Base-by-base conservation (phyloP, 2,113 vertebrate species). In the Osmerus mordax region DNA sequence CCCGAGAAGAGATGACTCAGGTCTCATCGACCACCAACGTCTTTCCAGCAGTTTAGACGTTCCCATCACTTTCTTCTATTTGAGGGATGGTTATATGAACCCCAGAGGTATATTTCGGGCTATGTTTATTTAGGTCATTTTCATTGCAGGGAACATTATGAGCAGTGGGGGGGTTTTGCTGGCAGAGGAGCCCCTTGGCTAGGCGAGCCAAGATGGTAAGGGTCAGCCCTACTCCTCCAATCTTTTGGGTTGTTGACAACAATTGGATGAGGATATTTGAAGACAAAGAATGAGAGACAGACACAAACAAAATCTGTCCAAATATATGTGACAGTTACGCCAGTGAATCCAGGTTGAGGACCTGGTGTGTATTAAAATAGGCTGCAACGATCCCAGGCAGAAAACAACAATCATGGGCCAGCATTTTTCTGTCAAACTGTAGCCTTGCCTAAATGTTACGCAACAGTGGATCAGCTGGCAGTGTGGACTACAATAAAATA, bases 71-170 rank as follows among this genome's bases (percentile, higher is more conserved):
- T 0, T 12, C 70, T 61, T 74, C 60, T 70, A 71, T 64, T 63
- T 66, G 18, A 7, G 41, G 58, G 19, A 62, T 56, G 69, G 77
- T 70, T 56, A 67, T 59, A 67, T 60, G 69, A 74, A 75, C 53
- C 64, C 21, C 1, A 52, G 78, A 79, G 65, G 15, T 58, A n/a
- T 76, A 71, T 81, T 80, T 65, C 16, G 14, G 71, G 60, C 66
- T 72, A 64, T 79, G 75, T 84, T 84, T 83, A 83, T 84, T 79
- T 71, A 64, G 82, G 75, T 74, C 65, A 66, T 83, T 84, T 83
- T 79, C 77, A 69, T 80, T 58, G 70, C 52, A 16, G 75, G 68
- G 32, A 76, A 75, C 77, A 79, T 86, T 81, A 86, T 55, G 80
- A 83, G 75, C 65, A 47, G 41, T 28, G 16, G 36, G 21, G 71